phyloP scores from a whole-genome alignment of 2,797 vertebrate species.

The Chelonia mydas region DNA sequence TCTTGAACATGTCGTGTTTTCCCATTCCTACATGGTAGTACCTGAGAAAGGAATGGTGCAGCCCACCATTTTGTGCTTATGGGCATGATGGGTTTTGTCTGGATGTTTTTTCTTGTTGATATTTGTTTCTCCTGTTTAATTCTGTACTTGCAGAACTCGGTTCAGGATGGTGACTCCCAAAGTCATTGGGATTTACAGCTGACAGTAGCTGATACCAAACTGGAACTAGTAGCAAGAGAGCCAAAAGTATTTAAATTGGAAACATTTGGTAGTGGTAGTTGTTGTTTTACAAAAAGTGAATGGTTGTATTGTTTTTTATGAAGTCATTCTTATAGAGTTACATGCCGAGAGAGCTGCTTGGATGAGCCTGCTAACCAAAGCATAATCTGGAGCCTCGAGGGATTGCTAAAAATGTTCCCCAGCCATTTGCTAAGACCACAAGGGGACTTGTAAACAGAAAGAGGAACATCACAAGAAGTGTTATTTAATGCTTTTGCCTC shows the following conservation, averaged over 20 bases:
- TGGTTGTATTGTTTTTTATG: conserved; percentile 76
- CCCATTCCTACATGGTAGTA: conserved; percentile 34
- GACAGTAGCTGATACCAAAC: conserved; percentile 75
- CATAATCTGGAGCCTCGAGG: conserved; percentile 37
- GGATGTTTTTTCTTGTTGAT: conserved; percentile 52
- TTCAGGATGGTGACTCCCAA: conserved; percentile 64
- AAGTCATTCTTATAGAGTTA: conserved; percentile 66
- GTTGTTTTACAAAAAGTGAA: conserved; percentile 73
- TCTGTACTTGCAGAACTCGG: conserved; percentile 52
- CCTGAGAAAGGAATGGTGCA: conserved; percentile 50
- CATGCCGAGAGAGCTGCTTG: conserved; percentile 62
- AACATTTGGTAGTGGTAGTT: conserved; percentile 72
- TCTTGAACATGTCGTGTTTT: conserved; percentile 56
- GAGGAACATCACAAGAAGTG: conserved; percentile 52
- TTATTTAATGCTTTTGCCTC: conserved; percentile 50
- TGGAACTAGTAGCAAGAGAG: conserved; percentile 71
- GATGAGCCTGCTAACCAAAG: conserved; percentile 67
- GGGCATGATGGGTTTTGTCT: conserved; percentile 46
- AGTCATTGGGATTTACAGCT: conserved; percentile 70
- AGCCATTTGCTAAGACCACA: conserved; percentile 70
- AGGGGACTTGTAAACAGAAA: conserved; percentile 71
- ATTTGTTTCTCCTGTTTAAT: conserved; percentile 6
- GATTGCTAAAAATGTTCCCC: conserved; percentile 61
- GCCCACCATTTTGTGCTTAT: conserved; percentile 29
- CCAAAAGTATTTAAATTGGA: conserved; percentile 77